Evolutionary conservation across 1,140 invertebrate species (phyloP).

Genomic region (Solenopsis invicta): DNA sequence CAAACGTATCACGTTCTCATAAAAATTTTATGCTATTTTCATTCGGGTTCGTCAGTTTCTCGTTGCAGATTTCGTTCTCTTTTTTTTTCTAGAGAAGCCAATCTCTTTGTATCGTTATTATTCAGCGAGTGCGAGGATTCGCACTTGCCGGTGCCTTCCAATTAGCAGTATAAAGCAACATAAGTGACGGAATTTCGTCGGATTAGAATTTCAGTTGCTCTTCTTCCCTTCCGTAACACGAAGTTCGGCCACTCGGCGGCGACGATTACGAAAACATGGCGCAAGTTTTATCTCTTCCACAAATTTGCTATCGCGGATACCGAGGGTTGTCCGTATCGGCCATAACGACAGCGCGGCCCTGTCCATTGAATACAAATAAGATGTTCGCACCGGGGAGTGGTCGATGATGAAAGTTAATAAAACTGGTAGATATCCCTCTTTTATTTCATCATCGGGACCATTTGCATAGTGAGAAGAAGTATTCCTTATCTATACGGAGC

Average conservation of each 20-base stretch:
- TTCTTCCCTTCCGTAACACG: not conserved
- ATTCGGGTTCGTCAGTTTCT: conserved; percentile 24
- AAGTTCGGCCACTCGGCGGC: conserved; percentile 32
- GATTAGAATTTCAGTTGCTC: conserved; percentile 45
- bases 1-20: not conserved
- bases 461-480: conserved; percentile 58
- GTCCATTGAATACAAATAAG: conserved; percentile 76
- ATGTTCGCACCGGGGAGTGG: conserved; percentile 51
- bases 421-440: conserved; percentile 59
- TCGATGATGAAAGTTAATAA: conserved; percentile 69
- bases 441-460: conserved; percentile 62
- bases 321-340: conserved; percentile 37
- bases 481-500: not conserved
- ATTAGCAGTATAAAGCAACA: conserved; percentile 57
- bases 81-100: not conserved
- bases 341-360: conserved; percentile 58
- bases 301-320: conserved; percentile 66
- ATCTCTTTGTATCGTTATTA: conserved; percentile 52
- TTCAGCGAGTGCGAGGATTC: conserved; percentile 55
- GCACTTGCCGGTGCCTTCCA: conserved; percentile 47
- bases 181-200: conserved; percentile 50
- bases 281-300: conserved; percentile 72
- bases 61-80: conserved; percentile 1
- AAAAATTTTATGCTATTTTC: not conserved
- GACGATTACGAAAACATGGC: conserved; percentile 75